phyloP scores from a whole-genome alignment of 2,113 vertebrate genomes.

The Pygoscelis adeliae region DNA sequence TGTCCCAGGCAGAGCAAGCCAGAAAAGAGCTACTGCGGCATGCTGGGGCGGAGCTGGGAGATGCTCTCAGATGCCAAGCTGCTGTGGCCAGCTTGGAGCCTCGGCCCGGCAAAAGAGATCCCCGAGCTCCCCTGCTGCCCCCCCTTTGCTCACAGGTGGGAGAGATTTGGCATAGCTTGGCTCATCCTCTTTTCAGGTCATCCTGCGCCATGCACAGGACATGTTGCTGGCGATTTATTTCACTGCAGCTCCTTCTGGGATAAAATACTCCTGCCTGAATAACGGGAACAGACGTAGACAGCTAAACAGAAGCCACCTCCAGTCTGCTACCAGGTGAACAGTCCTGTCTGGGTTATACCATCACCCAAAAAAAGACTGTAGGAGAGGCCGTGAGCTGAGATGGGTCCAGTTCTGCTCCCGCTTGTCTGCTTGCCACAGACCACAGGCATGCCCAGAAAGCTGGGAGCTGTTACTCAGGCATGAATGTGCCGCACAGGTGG shows the following conservation, averaged over 20 bases:
- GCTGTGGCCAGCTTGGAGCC: neutral
- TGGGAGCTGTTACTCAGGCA: neutral
- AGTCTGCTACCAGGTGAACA: neutral
- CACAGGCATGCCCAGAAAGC: neutral
- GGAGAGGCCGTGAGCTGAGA: neutral
- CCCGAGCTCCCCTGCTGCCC: neutral
- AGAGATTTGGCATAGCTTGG: neutral
- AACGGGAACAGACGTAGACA: neutral
- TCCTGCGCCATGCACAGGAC: accelerated
- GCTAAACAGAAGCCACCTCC: neutral
- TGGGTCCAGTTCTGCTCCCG: neutral
- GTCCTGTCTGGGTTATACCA: neutral
- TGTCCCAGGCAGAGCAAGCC: neutral
- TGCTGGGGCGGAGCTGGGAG: neutral
- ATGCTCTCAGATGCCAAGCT: neutral
- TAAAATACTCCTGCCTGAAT: neutral
- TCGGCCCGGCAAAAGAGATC: neutral
- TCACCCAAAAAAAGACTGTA: neutral
- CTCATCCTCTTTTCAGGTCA: neutral
- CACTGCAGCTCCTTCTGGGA: neutral
- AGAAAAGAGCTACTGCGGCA: neutral
- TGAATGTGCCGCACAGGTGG: accelerated
- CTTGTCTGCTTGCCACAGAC: neutral
- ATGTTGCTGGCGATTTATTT: neutral
- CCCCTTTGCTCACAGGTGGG: accelerated